Conservation (phyloP, 2,797 vertebrate genomes). For the Manis pentadactyla region DNA sequence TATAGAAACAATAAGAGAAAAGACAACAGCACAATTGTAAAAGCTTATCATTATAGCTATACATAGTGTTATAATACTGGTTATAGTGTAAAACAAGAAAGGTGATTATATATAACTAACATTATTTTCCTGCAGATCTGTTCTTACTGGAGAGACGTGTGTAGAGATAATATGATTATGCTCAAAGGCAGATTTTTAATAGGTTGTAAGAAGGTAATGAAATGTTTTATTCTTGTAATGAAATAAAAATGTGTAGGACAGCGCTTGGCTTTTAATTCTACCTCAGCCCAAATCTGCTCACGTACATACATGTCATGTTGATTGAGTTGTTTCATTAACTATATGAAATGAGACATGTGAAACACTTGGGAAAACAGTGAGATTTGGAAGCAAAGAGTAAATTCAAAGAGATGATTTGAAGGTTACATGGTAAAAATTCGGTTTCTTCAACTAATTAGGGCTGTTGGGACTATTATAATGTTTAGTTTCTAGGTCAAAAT, state of each 20-base stretch:
- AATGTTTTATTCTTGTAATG: conserved; percentile 18
- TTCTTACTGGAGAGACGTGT: neutral
- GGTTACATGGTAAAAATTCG: conserved; percentile 85
- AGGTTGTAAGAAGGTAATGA: neutral
- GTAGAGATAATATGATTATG: neutral
- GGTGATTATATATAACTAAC: neutral
- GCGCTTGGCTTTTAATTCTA: conserved; percentile 77
- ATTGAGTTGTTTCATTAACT: conserved; percentile 88
- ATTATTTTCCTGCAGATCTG: neutral
- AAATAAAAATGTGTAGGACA: conserved; percentile 10
- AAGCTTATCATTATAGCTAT: neutral
- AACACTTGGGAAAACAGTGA: conserved; percentile 84
- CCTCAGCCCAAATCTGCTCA: conserved; percentile 76
- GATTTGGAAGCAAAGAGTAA: conserved; percentile 83
- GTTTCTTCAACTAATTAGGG: conserved; percentile 87
- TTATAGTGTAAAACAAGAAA: neutral
- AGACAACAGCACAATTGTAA: neutral
- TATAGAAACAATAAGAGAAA: neutral
- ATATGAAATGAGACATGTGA: conserved; percentile 86
- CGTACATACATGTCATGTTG: conserved; percentile 75
- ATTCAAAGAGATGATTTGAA: conserved; percentile 88
- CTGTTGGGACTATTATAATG: conserved; percentile 85
- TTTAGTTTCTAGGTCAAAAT: conserved; percentile 86
- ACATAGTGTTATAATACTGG: neutral
- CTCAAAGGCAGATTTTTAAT: neutral